Evolutionary conservation across 2,888 invertebrate species (phyloP), one percentile per base, ranked within the genome.

Genomic region (Limnephilus auricula): DNA sequence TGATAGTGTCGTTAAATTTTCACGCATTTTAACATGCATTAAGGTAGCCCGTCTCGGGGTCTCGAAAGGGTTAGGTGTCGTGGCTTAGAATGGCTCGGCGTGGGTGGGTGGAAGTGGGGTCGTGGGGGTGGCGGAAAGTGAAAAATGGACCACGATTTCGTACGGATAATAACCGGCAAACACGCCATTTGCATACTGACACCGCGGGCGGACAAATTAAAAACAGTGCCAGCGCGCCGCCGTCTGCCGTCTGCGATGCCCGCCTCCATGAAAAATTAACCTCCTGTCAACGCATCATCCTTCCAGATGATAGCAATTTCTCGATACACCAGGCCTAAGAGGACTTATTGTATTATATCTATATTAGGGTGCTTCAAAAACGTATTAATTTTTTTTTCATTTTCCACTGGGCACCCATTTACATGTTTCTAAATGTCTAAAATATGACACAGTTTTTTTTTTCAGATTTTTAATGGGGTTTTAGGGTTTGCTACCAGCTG

Each of bases 171-270:
- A 92, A 90, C 92, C 90, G 90, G 89, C 93, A 91, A 92, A 93
- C 91, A 92, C 92, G 93, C 93, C 92, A 92, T 92, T 92, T 91
- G 92, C 92, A 93, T 92, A 89, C 92, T 92, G 93, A 92, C 89
- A 91, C 84, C 80, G 45, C 89, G 89, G 87, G 18, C 89, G 89
- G 79, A 40, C 89, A 89, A 89, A 89, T 82, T 89, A 82, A 89
- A 89, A 89, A 89, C 89, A 88, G 85, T 78, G 80, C 84, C 40
- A 90, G 25, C 86, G 86, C 34, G 84, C 30, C 79, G 79, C 82
- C 37, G 34, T 84, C 84, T n/a, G 30, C 40, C 30, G 88, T 78
- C 79, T 37, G 90, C 85, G 83, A 78, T 34, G 89, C 83, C 91
- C 90, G 90, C 83, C 91, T 89, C 88, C 89, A 87, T 92, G 92